Conservation (phyloP, 2,888 invertebrate genomes). For the Ametastegia equiseti region DNA sequence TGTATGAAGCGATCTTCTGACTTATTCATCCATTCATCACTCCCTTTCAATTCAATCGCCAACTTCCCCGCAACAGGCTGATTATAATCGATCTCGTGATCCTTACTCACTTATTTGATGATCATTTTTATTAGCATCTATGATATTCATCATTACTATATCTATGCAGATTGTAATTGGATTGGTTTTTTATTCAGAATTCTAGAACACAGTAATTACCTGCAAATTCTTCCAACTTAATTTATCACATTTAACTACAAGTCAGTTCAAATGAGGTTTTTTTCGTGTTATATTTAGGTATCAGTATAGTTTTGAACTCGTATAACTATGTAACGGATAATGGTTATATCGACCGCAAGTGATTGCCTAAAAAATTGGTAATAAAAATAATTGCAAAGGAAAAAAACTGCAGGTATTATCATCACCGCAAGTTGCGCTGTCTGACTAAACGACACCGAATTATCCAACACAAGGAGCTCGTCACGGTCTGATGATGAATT, state of each 20-base stretch:
- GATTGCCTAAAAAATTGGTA: not conserved
- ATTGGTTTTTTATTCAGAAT: too few species aligned
- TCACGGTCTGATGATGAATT: conserved; percentile 26
- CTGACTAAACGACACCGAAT: not conserved
- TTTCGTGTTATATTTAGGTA: not conserved
- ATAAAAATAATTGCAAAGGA: too few species aligned
- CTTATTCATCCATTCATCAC: not conserved
- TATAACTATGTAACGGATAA: not conserved
- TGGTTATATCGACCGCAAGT: not conserved
- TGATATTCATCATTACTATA: too few species aligned
- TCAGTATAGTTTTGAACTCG: not conserved
- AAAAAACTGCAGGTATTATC: not conserved
- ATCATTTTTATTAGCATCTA: too few species aligned
- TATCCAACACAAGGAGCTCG: conserved; percentile 18
- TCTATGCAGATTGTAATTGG: too few species aligned
- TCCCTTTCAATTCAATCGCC: not conserved
- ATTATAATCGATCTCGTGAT: not conserved
- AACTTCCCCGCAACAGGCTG: too few species aligned
- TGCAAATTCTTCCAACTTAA: too few species aligned
- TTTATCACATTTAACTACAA: not conserved
- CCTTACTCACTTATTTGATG: not conserved
- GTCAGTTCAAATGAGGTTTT: not conserved
- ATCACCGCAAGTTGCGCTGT: not conserved
- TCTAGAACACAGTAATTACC: too few species aligned
- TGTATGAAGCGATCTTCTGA: not conserved